Conservation (phyloP, 2,888 invertebrate genomes). For the Zelleria hepariella region DNA sequence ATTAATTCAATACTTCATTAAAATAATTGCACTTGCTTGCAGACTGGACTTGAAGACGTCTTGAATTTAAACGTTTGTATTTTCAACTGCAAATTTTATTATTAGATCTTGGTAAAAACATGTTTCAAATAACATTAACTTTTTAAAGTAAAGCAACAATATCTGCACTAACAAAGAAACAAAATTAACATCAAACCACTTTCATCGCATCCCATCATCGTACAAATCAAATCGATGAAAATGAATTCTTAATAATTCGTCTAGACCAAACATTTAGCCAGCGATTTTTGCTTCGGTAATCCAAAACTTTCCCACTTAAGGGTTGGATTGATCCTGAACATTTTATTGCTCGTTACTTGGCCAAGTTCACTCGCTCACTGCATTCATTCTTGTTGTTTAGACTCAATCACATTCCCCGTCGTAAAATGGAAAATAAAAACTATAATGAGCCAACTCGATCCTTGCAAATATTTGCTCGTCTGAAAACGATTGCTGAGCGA, state of each 20-base stretch:
- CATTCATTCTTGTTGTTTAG: slow-evolving; percentile 53
- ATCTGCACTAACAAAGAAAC: background rate
- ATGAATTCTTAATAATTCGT: slow-evolving; percentile 63
- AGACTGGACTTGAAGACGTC: background rate
- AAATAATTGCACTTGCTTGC: slow-evolving; percentile 26
- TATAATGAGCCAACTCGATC: slow-evolving; percentile 49
- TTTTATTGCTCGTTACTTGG: slow-evolving; percentile 44
- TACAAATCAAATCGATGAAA: slow-evolving; percentile 32
- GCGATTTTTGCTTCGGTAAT: slow-evolving; percentile 46
- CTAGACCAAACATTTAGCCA: slow-evolving; percentile 57
- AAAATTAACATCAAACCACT: background rate
- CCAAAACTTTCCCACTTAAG: slow-evolving; percentile 48
- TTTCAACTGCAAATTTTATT: too few species aligned
- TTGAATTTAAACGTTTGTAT: background rate
- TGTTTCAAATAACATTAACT: background rate
- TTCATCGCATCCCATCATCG: background rate
- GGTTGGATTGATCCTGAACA: slow-evolving; percentile 37
- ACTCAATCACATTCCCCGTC: slow-evolving; percentile 53
- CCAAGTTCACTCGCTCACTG: slow-evolving; percentile 24
- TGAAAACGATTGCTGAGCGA: slow-evolving; percentile 20
- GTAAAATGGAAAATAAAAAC: slow-evolving; percentile 59
- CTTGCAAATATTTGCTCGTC: slow-evolving; percentile 51
- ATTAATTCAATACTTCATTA: slow-evolving; percentile 34
- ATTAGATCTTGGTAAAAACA: too few species aligned
- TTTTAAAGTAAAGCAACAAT: background rate